Evolutionary conservation across 2,113 vertebrate genomes (phyloP).

Genomic region (Pomatorhinus ruficollis): DNA sequence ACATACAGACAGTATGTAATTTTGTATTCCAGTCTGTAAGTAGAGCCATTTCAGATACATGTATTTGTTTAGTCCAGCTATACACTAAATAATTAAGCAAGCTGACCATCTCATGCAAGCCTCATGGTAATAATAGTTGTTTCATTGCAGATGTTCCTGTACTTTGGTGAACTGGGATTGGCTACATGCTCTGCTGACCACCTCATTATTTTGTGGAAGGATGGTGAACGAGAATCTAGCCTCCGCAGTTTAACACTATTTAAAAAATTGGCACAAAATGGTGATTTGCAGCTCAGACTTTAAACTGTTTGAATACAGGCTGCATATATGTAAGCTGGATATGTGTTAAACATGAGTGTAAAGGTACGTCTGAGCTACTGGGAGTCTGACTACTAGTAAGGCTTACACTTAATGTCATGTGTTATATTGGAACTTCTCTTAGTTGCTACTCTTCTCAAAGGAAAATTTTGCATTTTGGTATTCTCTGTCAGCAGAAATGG

Average conservation of each 20-base stretch:
- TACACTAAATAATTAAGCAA: neutral
- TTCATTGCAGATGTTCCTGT: constrained; percentile 89
- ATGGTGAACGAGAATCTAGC: constrained; percentile 86
- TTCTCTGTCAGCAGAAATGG: neutral
- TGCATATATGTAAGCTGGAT: neutral
- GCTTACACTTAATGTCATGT: neutral
- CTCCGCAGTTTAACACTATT: constrained; percentile 89
- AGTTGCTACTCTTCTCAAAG: neutral
- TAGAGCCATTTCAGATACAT: neutral
- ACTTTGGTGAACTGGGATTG: constrained; percentile 86
- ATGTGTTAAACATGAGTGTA: neutral
- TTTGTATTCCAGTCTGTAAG: neutral
- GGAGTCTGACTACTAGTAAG: neutral
- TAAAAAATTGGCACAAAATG: constrained; percentile 86
- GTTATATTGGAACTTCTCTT: neutral
- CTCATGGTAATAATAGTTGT: neutral
- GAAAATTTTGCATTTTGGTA: neutral
- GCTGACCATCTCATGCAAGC: neutral
- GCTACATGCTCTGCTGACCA: constrained; percentile 94
- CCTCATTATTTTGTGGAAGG: constrained; percentile 94
- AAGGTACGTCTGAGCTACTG: neutral
- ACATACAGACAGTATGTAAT: neutral
- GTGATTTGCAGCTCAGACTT: constrained; percentile 69
- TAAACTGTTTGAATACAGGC: neutral
- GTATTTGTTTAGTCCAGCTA: neutral